A percentile compares a stretch with the other conserved stretches of the same genome.
These are phyloP conservation scores for Rhagoletis zephyria DNA, from an alignment of 1,140 invertebrate species.

Conservation along the genomic window DNA sequence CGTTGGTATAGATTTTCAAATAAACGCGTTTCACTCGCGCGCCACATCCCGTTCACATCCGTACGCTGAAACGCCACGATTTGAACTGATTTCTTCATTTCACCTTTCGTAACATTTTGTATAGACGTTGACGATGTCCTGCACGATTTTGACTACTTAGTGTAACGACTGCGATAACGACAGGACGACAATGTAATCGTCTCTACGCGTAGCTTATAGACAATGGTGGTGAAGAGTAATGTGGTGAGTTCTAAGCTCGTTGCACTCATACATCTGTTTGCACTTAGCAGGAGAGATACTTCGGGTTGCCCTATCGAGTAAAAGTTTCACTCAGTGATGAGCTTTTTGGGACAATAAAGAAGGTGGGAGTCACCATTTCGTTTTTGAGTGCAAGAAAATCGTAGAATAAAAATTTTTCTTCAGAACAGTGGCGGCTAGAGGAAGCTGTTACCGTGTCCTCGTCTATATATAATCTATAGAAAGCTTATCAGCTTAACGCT, in stretches of 20 bases:
- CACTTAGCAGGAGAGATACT: conserved; percentile 48
- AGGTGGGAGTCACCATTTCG: too few relatives aligned
- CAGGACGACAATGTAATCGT: conserved; percentile 35
- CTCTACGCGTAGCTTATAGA: conserved; percentile 4
- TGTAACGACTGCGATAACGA: background rate
- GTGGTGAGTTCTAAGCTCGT: conserved; percentile 36
- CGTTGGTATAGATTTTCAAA: background rate
- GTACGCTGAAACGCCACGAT: conserved; percentile 53
- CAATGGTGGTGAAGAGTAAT: conserved; percentile 22
- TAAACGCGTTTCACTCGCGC: background rate
- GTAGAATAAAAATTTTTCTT: background rate
- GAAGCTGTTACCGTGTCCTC: too few relatives aligned
- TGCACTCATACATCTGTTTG: conserved; percentile 48
- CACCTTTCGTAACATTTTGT: conserved; percentile 57
- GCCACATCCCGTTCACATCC: conserved; percentile 30
- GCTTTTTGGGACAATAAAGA: conserved; percentile 41
- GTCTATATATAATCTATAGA: too few relatives aligned
- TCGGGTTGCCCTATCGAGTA: conserved; percentile 10
- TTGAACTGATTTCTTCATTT: conserved; percentile 58
- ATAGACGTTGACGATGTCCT: conserved; percentile 3
- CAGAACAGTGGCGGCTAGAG: too few relatives aligned
- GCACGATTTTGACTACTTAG: conserved; percentile 21
- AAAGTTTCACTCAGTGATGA: conserved; percentile 43
- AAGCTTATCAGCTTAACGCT: too few relatives aligned
- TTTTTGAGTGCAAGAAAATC: conserved; percentile 15